Evolutionary conservation across 1,140 invertebrate genomes (phyloP).

Genomic region (Macrocentrus cingulum): DNA sequence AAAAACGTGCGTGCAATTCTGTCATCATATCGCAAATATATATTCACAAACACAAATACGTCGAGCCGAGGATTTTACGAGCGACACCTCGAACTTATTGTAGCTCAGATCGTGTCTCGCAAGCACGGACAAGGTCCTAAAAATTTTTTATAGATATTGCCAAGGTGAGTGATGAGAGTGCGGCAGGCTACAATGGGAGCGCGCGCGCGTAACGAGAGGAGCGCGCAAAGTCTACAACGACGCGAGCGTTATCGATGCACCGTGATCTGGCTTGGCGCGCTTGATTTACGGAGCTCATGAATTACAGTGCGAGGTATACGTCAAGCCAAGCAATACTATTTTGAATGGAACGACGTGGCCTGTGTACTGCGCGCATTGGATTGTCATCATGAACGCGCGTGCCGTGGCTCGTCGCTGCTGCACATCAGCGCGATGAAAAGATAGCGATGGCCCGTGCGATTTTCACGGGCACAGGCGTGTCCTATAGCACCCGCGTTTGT

Average conservation of each 20-base stretch:
- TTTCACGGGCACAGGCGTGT: background rate
- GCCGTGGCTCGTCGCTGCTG: no score
- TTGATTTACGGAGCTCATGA: constrained; percentile 10
- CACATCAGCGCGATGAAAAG: background rate
- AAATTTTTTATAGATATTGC: constrained; percentile 1
- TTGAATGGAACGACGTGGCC: constrained; percentile 16
- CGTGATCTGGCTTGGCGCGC: background rate
- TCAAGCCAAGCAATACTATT: background rate
- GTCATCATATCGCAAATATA: no score
- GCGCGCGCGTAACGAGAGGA: background rate
- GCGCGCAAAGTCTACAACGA: background rate
- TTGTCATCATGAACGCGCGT: background rate
- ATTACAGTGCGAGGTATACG: background rate
- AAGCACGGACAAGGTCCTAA: background rate
- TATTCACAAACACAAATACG: no score
- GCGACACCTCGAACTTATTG: constrained; percentile 10
- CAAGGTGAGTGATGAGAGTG: constrained; percentile 6
- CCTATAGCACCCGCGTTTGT: background rate
- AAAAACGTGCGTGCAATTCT: no score
- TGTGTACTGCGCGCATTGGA: no score
- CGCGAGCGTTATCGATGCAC: constrained; percentile 6
- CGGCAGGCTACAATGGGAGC: no score
- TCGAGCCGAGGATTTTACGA: constrained; percentile 31
- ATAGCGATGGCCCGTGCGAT: background rate
- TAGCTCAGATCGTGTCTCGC: no score